Conservation (phyloP, 2,888 invertebrate species). For the Cotesia congregata region DNA sequence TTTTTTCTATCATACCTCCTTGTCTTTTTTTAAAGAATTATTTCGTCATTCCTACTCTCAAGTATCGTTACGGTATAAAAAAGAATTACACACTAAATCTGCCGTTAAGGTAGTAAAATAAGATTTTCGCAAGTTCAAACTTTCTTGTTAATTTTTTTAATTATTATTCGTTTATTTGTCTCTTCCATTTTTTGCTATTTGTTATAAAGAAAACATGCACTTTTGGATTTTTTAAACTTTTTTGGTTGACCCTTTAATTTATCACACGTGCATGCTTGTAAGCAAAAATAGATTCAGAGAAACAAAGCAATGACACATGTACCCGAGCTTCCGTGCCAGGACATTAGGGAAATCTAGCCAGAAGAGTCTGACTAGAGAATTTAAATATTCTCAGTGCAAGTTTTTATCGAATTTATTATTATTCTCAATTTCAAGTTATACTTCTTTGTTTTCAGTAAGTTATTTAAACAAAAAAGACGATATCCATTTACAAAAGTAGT, state of each 20-base stretch:
- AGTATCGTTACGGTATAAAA: no score
- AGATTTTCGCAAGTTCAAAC: neutral
- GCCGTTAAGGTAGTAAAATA: no score
- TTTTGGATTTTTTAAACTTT: no score
- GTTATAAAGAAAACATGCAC: no score
- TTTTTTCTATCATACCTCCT: no score
- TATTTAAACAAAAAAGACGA: neutral
- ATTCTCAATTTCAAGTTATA: neutral
- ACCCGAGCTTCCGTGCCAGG: constrained; percentile 34
- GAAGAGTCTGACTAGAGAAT: constrained; percentile 52
- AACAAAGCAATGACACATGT: constrained; percentile 13
- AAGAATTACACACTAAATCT: no score
- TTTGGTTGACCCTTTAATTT: neutral
- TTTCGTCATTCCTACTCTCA: no score
- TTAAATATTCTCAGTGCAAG: constrained; percentile 49
- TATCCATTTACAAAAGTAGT: neutral
- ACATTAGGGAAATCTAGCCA: constrained; percentile 59
- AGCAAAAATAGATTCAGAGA: neutral
- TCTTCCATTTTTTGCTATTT: neutral
- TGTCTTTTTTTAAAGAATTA: no score
- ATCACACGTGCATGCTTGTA: neutral
- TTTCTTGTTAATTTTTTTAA: neutral
- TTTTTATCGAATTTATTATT: neutral
- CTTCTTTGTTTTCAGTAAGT: neutral
- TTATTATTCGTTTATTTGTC: neutral